Percentiles rank a stretch among this genome's conserved stretches.
Evolutionary conservation across 2,888 invertebrate species (phyloP).

Genomic region (Lordiphosa andalusiaca): DNA sequence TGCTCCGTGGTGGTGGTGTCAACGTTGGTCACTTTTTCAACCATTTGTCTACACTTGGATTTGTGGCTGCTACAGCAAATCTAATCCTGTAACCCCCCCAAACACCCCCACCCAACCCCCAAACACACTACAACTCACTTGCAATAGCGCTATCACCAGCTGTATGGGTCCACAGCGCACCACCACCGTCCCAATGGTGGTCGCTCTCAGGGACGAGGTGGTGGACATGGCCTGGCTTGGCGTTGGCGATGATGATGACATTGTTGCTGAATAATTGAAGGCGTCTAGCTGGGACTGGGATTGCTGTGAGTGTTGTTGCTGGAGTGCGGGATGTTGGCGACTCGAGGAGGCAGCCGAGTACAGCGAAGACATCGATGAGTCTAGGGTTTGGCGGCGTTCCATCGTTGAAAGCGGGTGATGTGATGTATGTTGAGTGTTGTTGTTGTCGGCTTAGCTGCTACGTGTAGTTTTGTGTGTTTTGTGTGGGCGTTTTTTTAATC

Average conservation of each 20-base stretch:
- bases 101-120: too few relatives aligned
- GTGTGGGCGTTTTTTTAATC: slow-evolving; percentile 63
- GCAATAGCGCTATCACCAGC: slow-evolving; percentile 92
- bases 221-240: slow-evolving; percentile 60
- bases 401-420: slow-evolving; percentile 33
- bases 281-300: slow-evolving; percentile 61
- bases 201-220: slow-evolving; percentile 82
- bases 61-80: not conserved
- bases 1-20: not conserved
- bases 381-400: slow-evolving; percentile 77
- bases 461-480: slow-evolving; percentile 55
- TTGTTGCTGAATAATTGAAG: slow-evolving; percentile 75
- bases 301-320: slow-evolving; percentile 34
- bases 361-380: slow-evolving; percentile 79
- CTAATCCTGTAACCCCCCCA: too few relatives aligned
- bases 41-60: slow-evolving; percentile 1
- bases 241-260: slow-evolving; percentile 77
- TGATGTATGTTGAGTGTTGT: slow-evolving; percentile 23
- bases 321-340: slow-evolving; percentile 44
- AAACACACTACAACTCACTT: slow-evolving; percentile 83
- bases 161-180: slow-evolving; percentile 92
- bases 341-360: slow-evolving; percentile 75
- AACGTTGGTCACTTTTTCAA: not conserved
- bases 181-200: slow-evolving; percentile 94
- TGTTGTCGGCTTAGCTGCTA: slow-evolving; percentile 52